These are phyloP conservation scores for Enteromius thamalakanensis DNA, from an alignment of 2,797 vertebrate species.

Conservation along the genomic window DNA sequence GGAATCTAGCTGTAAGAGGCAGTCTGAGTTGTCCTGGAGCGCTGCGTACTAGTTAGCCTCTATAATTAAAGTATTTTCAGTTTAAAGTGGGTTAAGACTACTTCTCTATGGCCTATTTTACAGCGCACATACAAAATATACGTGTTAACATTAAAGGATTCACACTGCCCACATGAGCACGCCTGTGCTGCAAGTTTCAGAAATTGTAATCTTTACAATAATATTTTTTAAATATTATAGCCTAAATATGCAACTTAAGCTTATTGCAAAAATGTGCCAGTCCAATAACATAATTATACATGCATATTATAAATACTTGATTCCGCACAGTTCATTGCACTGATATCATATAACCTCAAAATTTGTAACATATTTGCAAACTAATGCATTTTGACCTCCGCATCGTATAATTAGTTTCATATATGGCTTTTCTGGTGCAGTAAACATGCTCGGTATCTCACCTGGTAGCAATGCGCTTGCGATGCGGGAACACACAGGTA, in stretches of 20 bases:
- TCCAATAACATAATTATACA: background rate
- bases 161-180: background rate
- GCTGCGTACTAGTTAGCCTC: constrained; percentile 17
- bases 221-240: background rate
- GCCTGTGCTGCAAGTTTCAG: background rate
- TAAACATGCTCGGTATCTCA: background rate
- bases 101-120: constrained; percentile 25
- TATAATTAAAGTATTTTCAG: constrained; percentile 30
- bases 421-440: background rate
- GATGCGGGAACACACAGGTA: background rate
- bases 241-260: background rate
- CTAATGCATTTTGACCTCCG: background rate
- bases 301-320: background rate
- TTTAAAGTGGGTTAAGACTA: constrained; percentile 34
- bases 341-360: background rate
- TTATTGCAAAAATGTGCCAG: background rate
- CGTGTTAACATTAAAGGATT: background rate
- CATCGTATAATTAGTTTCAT: background rate
- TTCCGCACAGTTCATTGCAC: background rate
- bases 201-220: background rate
- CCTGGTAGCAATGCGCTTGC: background rate
- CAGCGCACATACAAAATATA: background rate
- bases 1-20: constrained; percentile 35
- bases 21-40: constrained; percentile 12
- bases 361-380: background rate